Base-by-base conservation (phyloP, 2,113 vertebrate genomes). In the Tachysurus fulvidraco region DNA sequence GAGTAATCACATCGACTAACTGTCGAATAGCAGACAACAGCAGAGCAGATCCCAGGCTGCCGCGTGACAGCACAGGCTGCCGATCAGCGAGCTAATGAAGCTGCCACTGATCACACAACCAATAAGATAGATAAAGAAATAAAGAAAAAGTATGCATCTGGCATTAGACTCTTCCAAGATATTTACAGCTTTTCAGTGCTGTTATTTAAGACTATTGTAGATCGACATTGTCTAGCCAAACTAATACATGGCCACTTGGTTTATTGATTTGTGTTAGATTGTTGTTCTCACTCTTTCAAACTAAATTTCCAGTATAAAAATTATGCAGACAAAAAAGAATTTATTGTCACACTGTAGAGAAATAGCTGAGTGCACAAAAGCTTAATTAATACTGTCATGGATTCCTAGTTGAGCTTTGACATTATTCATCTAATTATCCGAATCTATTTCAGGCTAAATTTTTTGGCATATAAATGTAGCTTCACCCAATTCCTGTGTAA, bases 91-190 rank as follows among this genome's bases (percentile, higher is more conserved):
- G 54, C 65, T 81, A 81, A 86, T 81, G 78, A 86, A 86, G 78
- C 85, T 73, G 78, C 85, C 65, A 81, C 52, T 86, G 77, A 81
- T 73, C 85, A 71, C 30, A 94, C 94, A 93, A 91, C 73, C 78
- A 81, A 46, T 71, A 54, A 81, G 77, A 91, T 88, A 90, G 88
- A 84, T 86, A 88, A 79, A 86, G 83, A 62, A 89, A 83, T 86
- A 91, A 88, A 85, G 74, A 86, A 80, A 90, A 44, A 76, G 84
- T 74, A 83, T 83, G 69, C 28, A 23, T 62, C 59, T 64, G 55
- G 28, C 54, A 81, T 60, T 81, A 30, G 78, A 81, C 78, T 41
- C 46, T 65, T 67, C 81, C 44, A 67, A 64, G 23, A 50, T 83
- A 67, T 69, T 54, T 69, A 69, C n/a, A 54, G 44, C 16, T 41